These are phyloP conservation scores for Drosophila picticornis DNA, from an alignment of 2,888 invertebrate species.

Conservation along the genomic window DNA sequence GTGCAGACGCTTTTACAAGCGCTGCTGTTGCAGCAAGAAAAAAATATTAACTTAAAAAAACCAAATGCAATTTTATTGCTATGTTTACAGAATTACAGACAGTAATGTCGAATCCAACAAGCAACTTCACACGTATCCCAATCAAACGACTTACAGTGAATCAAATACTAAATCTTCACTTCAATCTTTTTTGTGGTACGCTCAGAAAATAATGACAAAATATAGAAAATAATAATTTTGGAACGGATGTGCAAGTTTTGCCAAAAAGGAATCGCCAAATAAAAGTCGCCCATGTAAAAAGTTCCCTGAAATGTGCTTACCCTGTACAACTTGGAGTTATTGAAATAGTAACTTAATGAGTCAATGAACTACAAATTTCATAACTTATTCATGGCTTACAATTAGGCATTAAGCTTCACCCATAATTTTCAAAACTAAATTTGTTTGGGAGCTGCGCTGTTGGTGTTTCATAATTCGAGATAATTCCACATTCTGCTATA, in stretches of 20 bases:
- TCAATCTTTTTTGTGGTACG: background rate
- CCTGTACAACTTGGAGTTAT: background rate
- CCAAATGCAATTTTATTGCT: background rate
- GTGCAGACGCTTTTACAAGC: slow-evolving; percentile 70
- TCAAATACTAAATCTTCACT: background rate
- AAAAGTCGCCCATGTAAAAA: background rate
- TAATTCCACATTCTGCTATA: background rate
- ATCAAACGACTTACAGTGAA: background rate
- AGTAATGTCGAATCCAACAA: background rate
- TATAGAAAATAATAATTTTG: background rate
- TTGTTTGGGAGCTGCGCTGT: background rate
- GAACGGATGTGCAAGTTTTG: background rate
- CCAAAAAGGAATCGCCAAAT: background rate
- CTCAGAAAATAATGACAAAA: background rate
- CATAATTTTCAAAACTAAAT: background rate
- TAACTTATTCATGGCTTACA: background rate
- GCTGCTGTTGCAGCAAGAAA: slow-evolving; percentile 15
- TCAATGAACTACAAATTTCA: background rate
- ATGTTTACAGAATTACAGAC: background rate
- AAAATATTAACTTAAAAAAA: slow-evolving; percentile 6
- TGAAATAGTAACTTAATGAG: background rate
- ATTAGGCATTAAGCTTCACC: background rate
- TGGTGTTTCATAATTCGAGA: background rate
- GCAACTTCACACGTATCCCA: background rate
- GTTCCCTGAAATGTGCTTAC: background rate